Evolutionary conservation across 2,113 vertebrate species (phyloP), one percentile per base, ranked within the genome.

Genomic region (Nannobrachium achirus): DNA sequence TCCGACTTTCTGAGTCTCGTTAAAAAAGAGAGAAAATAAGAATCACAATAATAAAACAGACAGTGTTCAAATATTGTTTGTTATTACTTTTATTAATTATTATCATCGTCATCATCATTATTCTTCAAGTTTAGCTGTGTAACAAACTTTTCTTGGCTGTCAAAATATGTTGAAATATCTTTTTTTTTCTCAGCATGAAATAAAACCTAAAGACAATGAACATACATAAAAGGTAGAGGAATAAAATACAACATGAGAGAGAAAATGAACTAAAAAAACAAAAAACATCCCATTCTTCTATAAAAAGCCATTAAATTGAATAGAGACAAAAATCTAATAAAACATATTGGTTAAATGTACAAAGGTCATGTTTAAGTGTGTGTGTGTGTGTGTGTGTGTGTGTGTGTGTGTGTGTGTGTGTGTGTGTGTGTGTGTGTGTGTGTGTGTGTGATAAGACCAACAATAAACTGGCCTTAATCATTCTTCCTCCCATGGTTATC

Each of bases 101-200:
- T 80, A 83, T 85, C 81, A 82, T 83, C 81, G 82, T 89, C 77
- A 75, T 80, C 75, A 77, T 72, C 84, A 88, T 85, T 89, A 82
- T 89, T 89, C 85, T 91, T 91, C 89, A 91, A 91, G 89, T 91
- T 91, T 89, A 91, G 85, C 88, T 89, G 88, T 85, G 86, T 88
- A 91, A 89, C 89, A 89, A 91, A 89, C 80, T 88, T 88, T 88
- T 88, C 89, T 91, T 89, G 88, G 86, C 85, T 79, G 85, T 88
- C 85, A 85, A 88, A 89, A 84, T 84, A 90, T 83, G 86, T 71
- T 77, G 84, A 88, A 86, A 86, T 88, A 80, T 81, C 52, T 52
- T 33, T 33, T 79, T 86, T 80, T 89, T 86, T 33, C 25, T 33
- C 25, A 33, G 86, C 86, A 88, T 74, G 83, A 88, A 81, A 86